A percentile compares a stretch with the other conserved stretches of the same genome.
Evolutionary conservation across 2,113 vertebrate genomes (phyloP).

Genomic region (Phrynocephalus versicolor): DNA sequence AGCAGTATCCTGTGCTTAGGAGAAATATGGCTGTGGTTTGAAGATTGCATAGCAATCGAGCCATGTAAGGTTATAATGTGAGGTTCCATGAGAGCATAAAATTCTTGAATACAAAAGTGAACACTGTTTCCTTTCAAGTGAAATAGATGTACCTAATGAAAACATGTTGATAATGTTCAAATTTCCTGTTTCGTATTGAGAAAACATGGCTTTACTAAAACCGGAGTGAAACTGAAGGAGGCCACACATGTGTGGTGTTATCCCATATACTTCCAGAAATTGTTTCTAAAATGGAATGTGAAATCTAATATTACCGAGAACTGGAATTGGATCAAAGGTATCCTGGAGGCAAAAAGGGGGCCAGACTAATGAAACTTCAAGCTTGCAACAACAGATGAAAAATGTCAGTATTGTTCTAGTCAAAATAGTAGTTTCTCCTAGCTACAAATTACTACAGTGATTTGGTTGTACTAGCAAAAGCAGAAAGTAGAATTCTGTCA

Average conservation of each 20-base stretch:
- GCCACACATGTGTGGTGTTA: slow-evolving; percentile 2
- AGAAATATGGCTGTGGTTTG: too few relatives aligned
- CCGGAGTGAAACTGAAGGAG: slow-evolving; percentile 17
- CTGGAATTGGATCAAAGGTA: slow-evolving; percentile 24
- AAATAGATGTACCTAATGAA: slow-evolving; percentile 42
- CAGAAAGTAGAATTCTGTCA: slow-evolving; percentile 43
- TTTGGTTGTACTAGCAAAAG: slow-evolving; percentile 31
- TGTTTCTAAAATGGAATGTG: slow-evolving; percentile 50
- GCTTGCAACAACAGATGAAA: slow-evolving; percentile 56
- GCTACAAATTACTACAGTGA: neutral
- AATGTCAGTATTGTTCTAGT: slow-evolving; percentile 47
- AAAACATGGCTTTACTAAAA: slow-evolving; percentile 8
- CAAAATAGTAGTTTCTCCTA: slow-evolving; percentile 41
- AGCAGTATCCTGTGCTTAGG: too few relatives aligned
- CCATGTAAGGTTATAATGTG: neutral
- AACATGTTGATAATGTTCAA: slow-evolving; percentile 39
- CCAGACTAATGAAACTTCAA: slow-evolving; percentile 53
- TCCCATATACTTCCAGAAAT: slow-evolving; percentile 35
- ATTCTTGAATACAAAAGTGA: slow-evolving; percentile 34
- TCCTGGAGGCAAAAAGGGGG: slow-evolving; percentile 56
- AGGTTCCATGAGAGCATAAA: neutral
- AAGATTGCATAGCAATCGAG: neutral
- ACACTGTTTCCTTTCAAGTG: slow-evolving; percentile 18
- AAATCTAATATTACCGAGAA: slow-evolving; percentile 43
- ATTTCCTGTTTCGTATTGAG: slow-evolving; percentile 37